phyloP scores from a whole-genome alignment of 1,140 invertebrate genomes.

The Microvelia longipes region DNA sequence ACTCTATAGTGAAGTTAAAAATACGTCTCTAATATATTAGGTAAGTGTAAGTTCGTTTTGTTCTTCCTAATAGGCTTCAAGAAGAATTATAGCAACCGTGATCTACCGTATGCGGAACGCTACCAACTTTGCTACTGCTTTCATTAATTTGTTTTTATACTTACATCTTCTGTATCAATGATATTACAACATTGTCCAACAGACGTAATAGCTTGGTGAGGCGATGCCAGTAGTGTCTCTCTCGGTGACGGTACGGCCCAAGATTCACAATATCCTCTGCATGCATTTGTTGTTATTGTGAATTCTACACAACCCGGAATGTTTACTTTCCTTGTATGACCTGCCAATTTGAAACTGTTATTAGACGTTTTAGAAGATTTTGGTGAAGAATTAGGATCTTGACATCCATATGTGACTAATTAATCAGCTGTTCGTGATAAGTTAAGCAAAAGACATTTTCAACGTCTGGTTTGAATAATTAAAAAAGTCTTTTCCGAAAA shows the following conservation, averaged over 20 bases:
- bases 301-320: conserved; percentile 73
- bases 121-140: no score
- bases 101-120: no score
- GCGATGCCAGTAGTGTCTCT: conserved; percentile 37
- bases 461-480: no score
- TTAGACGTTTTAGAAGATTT: neutral
- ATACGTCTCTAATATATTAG: no score
- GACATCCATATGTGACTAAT: neutral
- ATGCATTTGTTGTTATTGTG: conserved; percentile 69
- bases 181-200: conserved; percentile 75
- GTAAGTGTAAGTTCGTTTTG: no score
- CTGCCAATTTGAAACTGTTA: conserved; percentile 34
- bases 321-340: conserved; percentile 57
- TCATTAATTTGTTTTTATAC: no score
- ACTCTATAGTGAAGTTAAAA: no score
- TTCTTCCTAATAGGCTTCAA: no score
- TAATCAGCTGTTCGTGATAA: neutral
- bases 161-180: conserved; percentile 67
- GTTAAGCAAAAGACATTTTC: no score
- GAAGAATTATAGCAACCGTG: no score
- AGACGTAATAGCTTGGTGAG: conserved; percentile 58
- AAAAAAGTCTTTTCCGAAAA: no score
- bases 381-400: neutral
- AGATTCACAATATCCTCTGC: conserved; percentile 69
- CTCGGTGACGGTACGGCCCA: conserved; percentile 52